Evolutionary conservation across 2,113 vertebrate species (phyloP), one percentile per base, ranked within the genome.

Genomic region (Amazona vittata): DNA sequence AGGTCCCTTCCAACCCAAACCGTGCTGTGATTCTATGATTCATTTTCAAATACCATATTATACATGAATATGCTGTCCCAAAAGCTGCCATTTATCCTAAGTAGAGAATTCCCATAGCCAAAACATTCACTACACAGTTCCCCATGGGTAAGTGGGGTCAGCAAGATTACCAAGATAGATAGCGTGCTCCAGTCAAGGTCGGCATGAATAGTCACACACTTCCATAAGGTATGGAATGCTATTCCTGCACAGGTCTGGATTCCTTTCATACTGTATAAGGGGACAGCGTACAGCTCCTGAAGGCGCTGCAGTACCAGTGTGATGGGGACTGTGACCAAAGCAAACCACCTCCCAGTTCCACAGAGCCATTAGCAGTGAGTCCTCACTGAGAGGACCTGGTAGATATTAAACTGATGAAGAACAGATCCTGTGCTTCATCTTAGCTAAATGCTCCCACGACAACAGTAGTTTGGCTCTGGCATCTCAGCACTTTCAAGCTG

Each of bases 281-380:
- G 79, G 25, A 73, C 0, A 2, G 11, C 2, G 16, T 10, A 29
- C 6, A 52, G 71, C 29, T 63, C 63, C 47, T 22, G 20, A 11
- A 70, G 25, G 35, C 43, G 5, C 14, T 2, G 41, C 68, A 35
- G 17, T 5, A 19, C 12, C 24, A 31, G 3, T 16, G n/a, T 1
- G 1, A 47, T 11, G 25, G 64, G 7, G 2, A 14, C 21, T 1
- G 3, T 37, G 53, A 50, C 21, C 2, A 1, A 46, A n/a, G 22
- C 26, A 13, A 65, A 47, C 50, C 17, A 28, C 29, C 25, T 47
- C 43, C 31, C 13, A 13, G 60, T 11, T 50, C 55, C 37, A 49
- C 17, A 12, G 0, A 16, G 55, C 29, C 47, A 28, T 31, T 15
- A 35, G 37, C 1, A 64, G 5, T 0, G 3, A 80, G 39, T 22